A percentile compares a stretch with the other conserved stretches of the same genome.
These are phyloP conservation scores for Planococcus citri DNA, from an alignment of 1,140 invertebrate genomes.

Conservation along the genomic window DNA sequence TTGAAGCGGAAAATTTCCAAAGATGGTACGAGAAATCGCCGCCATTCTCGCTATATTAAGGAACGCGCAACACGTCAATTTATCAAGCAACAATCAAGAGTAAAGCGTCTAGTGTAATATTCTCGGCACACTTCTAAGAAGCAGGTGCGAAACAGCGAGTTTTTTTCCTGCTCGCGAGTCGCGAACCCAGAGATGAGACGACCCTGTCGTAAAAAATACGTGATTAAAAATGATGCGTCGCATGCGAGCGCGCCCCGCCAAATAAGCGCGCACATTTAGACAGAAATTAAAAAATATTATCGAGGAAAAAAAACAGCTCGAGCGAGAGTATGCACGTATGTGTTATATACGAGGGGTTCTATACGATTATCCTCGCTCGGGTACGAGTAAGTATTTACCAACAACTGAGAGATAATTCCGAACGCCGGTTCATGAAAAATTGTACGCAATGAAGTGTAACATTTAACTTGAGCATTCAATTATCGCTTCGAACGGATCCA, in stretches of 20 bases:
- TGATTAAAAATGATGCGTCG: conserved; percentile 16
- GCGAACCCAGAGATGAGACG: no score
- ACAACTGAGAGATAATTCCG: neutral
- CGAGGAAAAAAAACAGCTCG: neutral
- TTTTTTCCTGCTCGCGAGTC: no score
- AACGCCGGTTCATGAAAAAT: neutral
- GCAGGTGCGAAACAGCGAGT: neutral
- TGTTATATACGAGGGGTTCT: neutral
- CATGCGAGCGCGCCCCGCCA: neutral
- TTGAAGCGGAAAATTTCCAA: no score
- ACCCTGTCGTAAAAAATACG: conserved; percentile 12
- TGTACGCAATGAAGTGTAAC: neutral
- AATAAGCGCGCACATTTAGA: neutral
- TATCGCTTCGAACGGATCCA: neutral
- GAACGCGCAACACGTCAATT: neutral
- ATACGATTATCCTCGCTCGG: no score
- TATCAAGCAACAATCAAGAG: neutral
- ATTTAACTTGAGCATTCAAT: neutral
- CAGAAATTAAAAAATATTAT: conserved; percentile 4
- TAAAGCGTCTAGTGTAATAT: no score
- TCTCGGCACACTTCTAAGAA: neutral
- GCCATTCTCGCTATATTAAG: neutral
- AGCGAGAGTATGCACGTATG: neutral
- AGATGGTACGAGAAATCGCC: no score
- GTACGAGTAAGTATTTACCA: no score